Base-by-base conservation (phyloP, 2,797 vertebrate species). In the Lerista edwardsae region DNA sequence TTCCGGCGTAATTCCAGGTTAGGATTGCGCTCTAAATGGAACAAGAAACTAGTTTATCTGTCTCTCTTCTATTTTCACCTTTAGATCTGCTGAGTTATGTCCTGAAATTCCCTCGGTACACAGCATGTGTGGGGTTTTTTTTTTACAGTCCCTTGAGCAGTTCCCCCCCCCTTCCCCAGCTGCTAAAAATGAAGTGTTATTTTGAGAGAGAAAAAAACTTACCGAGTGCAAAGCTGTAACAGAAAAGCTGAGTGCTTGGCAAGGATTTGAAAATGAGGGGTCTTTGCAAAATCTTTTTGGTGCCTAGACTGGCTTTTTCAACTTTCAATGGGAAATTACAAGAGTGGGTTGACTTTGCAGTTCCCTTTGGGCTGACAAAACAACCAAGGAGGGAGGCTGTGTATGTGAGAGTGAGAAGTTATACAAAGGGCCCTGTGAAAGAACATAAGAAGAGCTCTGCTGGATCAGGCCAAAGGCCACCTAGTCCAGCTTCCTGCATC, bases 161-260 rank as follows among this genome's bases (percentile, higher is more conserved):
- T 4, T 15, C 14, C 15, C 29, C 39, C 15, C 25, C 15, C 62
- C 62, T 6, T 9, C 11, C 21, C 68, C 29, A 7, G 27, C 23
- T 67, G 77, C 77, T 79, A 34, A 68, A 79, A 67, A 67, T 23
- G 77, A 67, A 29, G 62, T 67, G 77, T 79, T 55, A 67, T 27
- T 29, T 67, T 67, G 77, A 25, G 39, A 29, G n/a, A n/a, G n/a
- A n/a, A n/a, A n/a, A 34, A 75, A 51, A 67, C 62, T 65, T 44
- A 31, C 27, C 17, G 2, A 65, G 64, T 14, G 44, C 41, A 67
- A 25, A 67, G 29, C 44, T 79, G 6, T 51, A 51, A 15, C n/a
- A 47, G 77, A 25, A 79, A 34, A 34, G 41, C 9, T 19, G 29
- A 15, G 29, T n/a, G 15, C 15, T 47, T 27, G 27, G 39, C 39